Evolutionary conservation across 2,888 invertebrate genomes (phyloP).

Genomic region (Amphipoea lucens): DNA sequence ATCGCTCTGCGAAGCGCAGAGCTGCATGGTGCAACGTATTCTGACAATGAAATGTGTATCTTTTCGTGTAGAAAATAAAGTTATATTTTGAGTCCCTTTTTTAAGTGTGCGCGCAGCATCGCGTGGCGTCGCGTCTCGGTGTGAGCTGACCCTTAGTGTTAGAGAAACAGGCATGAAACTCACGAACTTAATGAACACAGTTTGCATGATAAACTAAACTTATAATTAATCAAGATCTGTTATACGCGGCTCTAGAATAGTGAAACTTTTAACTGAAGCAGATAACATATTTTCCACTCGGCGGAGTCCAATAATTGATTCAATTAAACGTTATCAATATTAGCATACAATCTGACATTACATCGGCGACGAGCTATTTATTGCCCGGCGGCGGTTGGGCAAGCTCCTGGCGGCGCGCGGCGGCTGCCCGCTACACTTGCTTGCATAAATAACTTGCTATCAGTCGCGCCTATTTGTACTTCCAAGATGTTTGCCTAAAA

Average conservation of each 20-base stretch:
- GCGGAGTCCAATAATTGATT: slow-evolving; percentile 50
- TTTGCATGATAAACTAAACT: slow-evolving; percentile 7
- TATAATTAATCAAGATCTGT: slow-evolving; percentile 6
- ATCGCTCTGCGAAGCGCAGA: too few relatives aligned
- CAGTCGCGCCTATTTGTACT: slow-evolving; percentile 54
- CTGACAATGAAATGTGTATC: too few relatives aligned
- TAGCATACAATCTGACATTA: slow-evolving; percentile 49
- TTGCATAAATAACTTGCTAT: slow-evolving; percentile 43
- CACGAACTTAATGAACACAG: neutral
- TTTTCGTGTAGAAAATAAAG: too few relatives aligned
- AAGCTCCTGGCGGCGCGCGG: slow-evolving; percentile 27
- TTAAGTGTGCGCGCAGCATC: too few relatives aligned
- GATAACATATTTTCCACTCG: slow-evolving; percentile 52
- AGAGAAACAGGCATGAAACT: neutral
- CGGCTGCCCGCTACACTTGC: slow-evolving; percentile 36
- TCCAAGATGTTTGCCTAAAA: neutral
- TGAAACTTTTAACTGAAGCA: slow-evolving; percentile 37
- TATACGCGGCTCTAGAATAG: slow-evolving; percentile 10
- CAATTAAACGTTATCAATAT: slow-evolving; percentile 60
- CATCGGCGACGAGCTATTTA: slow-evolving; percentile 39
- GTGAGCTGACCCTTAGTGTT: too few relatives aligned
- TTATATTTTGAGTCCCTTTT: too few relatives aligned
- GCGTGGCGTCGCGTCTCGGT: too few relatives aligned
- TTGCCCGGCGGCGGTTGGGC: slow-evolving; percentile 26
- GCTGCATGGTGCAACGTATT: too few relatives aligned